phyloP scores from a whole-genome alignment of 2,113 vertebrate genomes.

The Coturnix japonica region DNA sequence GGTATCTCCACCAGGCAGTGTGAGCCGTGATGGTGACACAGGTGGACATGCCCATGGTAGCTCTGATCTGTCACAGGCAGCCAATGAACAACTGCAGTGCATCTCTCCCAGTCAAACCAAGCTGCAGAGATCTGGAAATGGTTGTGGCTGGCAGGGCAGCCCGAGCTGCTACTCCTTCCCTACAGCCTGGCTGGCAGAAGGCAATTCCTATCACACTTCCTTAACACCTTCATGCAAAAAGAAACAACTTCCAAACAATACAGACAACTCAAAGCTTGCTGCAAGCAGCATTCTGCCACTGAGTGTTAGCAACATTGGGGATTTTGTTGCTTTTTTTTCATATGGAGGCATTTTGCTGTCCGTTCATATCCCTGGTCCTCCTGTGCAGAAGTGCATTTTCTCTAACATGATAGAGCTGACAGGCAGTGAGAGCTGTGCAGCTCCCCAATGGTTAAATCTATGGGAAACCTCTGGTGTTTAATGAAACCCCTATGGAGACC shows the following conservation, averaged over 20 bases:
- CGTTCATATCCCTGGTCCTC: conserved; percentile 14
- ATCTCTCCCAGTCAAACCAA: neutral
- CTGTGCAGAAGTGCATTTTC: conserved; percentile 45
- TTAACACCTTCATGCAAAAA: neutral
- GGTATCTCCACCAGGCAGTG: no score
- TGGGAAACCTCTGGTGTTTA: conserved; percentile 71
- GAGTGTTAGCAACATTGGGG: neutral
- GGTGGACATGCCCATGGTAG: accelerated
- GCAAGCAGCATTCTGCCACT: neutral
- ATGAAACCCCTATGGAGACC: conserved; percentile 74
- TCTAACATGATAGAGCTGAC: conserved; percentile 15
- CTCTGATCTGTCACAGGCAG: neutral
- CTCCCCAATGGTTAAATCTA: conserved; percentile 42
- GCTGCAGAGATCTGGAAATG: neutral
- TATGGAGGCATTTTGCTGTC: conserved; percentile 43
- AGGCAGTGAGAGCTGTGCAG: neutral
- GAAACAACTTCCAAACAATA: neutral
- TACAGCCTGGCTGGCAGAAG: neutral
- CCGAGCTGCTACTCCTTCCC: neutral
- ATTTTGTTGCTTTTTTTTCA: neutral
- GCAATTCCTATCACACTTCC: neutral
- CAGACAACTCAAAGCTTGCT: neutral
- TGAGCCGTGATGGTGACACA: neutral
- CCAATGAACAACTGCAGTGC: neutral
- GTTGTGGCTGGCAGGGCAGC: neutral